phyloP scores from a whole-genome alignment of 1,140 invertebrate species.

The Steinernema khuongi region DNA sequence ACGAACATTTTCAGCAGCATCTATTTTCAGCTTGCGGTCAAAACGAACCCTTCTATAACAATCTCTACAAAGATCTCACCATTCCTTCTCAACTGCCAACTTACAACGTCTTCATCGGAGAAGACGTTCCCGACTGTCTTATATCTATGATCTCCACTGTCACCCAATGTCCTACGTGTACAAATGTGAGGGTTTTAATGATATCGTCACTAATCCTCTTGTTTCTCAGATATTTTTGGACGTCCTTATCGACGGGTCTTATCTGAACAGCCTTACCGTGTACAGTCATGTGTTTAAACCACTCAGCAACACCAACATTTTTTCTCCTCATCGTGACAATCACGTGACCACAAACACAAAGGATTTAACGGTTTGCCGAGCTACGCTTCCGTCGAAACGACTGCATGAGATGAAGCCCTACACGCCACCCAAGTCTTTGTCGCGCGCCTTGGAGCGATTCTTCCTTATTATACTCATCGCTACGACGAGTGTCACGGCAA shows the following conservation, averaged over 20 bases:
- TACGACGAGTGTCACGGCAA: neutral
- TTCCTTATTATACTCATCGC: neutral
- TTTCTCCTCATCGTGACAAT: neutral
- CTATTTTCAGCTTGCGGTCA: neutral
- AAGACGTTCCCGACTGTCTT: neutral
- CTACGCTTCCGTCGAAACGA: neutral
- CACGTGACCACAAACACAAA: neutral
- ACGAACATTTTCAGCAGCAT: too few relatives aligned
- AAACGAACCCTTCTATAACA: neutral
- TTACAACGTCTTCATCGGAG: neutral
- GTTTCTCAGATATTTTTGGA: neutral
- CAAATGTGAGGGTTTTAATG: neutral
- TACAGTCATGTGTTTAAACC: neutral
- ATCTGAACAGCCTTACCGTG: neutral
- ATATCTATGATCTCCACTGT: neutral
- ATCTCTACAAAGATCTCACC: neutral
- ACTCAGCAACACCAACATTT: neutral
- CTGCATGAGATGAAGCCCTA: neutral
- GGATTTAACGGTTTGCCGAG: neutral
- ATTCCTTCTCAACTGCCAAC: neutral
- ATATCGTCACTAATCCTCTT: neutral
- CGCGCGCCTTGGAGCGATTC: neutral
- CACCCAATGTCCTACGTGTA: neutral
- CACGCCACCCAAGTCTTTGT: neutral
- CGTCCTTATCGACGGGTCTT: neutral